Evolutionary conservation across 2,888 invertebrate genomes (phyloP).

Genomic region (Dendrolimus houi): DNA sequence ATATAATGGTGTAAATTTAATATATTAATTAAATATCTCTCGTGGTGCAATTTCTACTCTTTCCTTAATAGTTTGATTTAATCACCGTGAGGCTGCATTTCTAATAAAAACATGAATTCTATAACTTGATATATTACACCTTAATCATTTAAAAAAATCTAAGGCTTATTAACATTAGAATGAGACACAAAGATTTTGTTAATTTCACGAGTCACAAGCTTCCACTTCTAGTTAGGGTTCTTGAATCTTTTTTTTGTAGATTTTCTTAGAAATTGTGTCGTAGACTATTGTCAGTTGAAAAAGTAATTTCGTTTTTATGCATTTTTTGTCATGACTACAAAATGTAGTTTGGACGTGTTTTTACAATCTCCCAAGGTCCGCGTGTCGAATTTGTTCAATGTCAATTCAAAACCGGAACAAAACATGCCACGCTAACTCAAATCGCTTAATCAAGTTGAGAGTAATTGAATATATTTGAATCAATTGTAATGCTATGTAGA

Average conservation of each 20-base stretch:
- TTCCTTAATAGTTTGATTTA: too few relatives aligned
- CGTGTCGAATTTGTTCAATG: constrained; percentile 45
- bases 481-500: neutral
- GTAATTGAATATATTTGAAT: constrained; percentile 1
- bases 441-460: constrained; percentile 20
- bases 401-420: constrained; percentile 39
- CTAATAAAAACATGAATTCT: too few relatives aligned
- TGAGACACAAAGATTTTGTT: constrained; percentile 5
- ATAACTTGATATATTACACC: too few relatives aligned
- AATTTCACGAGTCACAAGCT: too few relatives aligned
- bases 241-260: neutral
- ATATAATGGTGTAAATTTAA: too few relatives aligned
- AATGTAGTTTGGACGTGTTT: constrained; percentile 38
- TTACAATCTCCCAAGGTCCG: constrained; percentile 28
- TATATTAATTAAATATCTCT: too few relatives aligned
- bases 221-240: too few relatives aligned
- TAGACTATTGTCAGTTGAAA: neutral
- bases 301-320: constrained; percentile 20
- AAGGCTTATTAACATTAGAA: too few relatives aligned
- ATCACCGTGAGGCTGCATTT: too few relatives aligned
- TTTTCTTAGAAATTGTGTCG: neutral
- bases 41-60: too few relatives aligned
- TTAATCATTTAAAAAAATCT: too few relatives aligned
- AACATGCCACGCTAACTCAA: constrained; percentile 28
- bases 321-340: constrained; percentile 24